phyloP scores from a whole-genome alignment of 2,888 invertebrate species.

The Drosophila multiciliata region DNA sequence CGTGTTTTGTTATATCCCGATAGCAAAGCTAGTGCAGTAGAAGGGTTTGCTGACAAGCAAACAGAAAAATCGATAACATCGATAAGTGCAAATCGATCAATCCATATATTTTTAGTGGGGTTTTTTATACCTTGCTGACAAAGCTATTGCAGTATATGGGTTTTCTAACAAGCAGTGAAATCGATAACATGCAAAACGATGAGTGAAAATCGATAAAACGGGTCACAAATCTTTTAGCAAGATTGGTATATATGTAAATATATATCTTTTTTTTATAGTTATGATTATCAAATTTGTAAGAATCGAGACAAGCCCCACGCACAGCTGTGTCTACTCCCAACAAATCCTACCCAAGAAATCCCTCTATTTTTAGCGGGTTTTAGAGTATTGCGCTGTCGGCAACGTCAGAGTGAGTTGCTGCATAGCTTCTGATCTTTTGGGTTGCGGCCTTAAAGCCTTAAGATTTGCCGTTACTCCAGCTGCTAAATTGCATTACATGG shows the following conservation, averaged over 20 bases:
- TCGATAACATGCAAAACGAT: not conserved
- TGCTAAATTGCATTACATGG: constrained; percentile 73
- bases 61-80: too few species aligned
- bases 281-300: not conserved
- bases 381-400: not conserved
- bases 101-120: too few species aligned
- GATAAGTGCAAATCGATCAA: too few species aligned
- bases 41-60: too few species aligned
- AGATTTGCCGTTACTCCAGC: constrained; percentile 50
- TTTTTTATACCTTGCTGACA: not conserved
- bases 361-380: not conserved
- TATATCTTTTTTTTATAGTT: not conserved
- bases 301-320: not conserved
- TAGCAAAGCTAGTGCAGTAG: too few species aligned
- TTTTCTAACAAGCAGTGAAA: not conserved
- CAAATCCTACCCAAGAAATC: not conserved
- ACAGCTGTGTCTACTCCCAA: not conserved
- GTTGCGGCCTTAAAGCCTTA: constrained; percentile 60
- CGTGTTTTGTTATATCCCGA: too few species aligned
- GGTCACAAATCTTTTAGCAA: not conserved
- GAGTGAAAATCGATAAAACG: not conserved
- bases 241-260: not conserved
- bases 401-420: not conserved
- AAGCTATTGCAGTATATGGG: not conserved
- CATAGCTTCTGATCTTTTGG: constrained; percentile 32